Conservation (phyloP, 2,797 vertebrate genomes). For the Schizopygopsis pylzovi region DNA sequence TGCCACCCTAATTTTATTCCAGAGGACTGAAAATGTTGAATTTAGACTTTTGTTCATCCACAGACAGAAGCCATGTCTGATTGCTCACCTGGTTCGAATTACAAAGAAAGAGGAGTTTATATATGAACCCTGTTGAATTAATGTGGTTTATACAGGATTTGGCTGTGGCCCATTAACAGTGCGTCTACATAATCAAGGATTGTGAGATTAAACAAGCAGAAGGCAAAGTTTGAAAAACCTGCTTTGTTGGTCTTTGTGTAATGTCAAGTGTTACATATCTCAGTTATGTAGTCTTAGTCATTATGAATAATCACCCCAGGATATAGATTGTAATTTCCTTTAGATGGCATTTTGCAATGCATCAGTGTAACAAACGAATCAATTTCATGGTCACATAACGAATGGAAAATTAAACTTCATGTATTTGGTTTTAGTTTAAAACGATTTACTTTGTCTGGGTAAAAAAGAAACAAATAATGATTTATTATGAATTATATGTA, state of each 20-base stretch:
- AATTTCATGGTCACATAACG: neutral
- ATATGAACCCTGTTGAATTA: slow-evolving; percentile 75
- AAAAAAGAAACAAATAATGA: neutral
- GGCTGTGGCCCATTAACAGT: slow-evolving; percentile 77
- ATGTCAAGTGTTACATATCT: neutral
- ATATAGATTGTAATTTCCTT: slow-evolving; percentile 13
- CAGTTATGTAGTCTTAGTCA: neutral
- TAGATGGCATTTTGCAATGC: slow-evolving; percentile 3
- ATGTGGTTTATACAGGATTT: slow-evolving; percentile 73
- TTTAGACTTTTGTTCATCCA: neutral
- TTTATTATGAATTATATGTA: neutral
- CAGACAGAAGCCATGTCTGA: slow-evolving; percentile 54
- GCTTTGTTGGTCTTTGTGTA: neutral
- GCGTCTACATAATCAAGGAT: slow-evolving; percentile 77
- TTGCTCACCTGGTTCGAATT: slow-evolving; percentile 70
- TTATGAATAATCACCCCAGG: neutral
- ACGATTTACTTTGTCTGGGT: neutral
- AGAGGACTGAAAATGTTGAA: neutral
- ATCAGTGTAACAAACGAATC: neutral
- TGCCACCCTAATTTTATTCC: neutral
- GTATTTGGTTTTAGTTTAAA: neutral
- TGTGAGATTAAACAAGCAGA: neutral
- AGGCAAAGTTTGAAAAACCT: neutral
- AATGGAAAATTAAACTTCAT: neutral
- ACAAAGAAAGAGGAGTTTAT: slow-evolving; percentile 74